These are phyloP conservation scores for Antechinus stuartii DNA, from an alignment of 2,113 vertebrate genomes.

Conservation along the genomic window DNA sequence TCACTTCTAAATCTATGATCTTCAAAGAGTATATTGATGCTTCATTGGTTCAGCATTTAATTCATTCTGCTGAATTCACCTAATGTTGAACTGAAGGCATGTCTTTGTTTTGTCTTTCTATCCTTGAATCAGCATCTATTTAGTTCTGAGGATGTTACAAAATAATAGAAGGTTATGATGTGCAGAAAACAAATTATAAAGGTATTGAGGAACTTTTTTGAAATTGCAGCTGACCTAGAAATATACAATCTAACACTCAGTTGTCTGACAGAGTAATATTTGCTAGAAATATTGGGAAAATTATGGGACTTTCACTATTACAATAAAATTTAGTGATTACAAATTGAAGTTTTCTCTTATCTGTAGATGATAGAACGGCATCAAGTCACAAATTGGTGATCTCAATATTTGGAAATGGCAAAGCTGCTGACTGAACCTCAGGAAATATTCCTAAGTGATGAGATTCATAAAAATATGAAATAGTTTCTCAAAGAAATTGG, in stretches of 20 bases:
- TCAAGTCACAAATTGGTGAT: conserved; percentile 48
- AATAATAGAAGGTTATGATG: conserved; percentile 20
- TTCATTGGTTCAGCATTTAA: conserved; percentile 14
- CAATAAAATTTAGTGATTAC: conserved; percentile 33
- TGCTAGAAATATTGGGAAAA: conserved; percentile 1
- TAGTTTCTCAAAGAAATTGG: conserved; percentile 61
- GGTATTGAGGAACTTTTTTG: neutral
- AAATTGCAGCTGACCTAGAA: conserved; percentile 29
- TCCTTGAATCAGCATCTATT: neutral
- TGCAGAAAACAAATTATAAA: conserved; percentile 14
- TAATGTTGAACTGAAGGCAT: neutral
- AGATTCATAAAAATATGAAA: conserved; percentile 64
- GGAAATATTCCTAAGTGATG: conserved; percentile 54
- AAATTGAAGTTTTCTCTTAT: conserved; percentile 56
- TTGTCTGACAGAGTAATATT: neutral
- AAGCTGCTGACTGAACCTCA: conserved; percentile 61
- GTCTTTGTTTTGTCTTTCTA: conserved; percentile 4
- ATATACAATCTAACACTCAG: conserved; percentile 25
- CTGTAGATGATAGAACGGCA: conserved; percentile 35
- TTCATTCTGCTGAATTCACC: neutral
- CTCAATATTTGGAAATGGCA: conserved; percentile 60
- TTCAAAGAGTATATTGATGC: neutral
- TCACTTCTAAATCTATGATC: neutral
- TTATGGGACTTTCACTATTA: neutral
- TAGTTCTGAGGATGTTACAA: neutral